phyloP scores from a whole-genome alignment of 2,797 vertebrate genomes.

The Galagoides demidoff region DNA sequence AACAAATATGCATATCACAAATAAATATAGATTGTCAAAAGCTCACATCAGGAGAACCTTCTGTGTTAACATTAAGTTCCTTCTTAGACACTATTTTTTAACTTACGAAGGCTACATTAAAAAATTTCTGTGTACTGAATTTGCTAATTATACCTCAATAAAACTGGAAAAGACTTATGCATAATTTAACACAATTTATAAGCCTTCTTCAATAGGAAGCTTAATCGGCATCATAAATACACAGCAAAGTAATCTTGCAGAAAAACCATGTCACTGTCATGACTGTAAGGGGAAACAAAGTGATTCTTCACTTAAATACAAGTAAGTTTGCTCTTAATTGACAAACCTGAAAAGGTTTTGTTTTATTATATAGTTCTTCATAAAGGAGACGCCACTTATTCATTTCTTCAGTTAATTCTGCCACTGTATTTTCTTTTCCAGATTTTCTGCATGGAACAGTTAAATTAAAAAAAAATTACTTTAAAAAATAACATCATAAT shows the following conservation, averaged over 20 bases:
- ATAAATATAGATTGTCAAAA: slow-evolving; percentile 10
- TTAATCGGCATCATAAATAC: neutral
- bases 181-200: neutral
- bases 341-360: slow-evolving; percentile 92
- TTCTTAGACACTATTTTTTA: slow-evolving; percentile 30
- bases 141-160: neutral
- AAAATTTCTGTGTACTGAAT: neutral
- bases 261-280: neutral
- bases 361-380: slow-evolving; percentile 90
- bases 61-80: slow-evolving; percentile 6
- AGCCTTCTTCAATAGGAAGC: neutral
- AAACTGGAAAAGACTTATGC: neutral
- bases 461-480: neutral
- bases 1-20: neutral
- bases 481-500: neutral
- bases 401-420: slow-evolving; percentile 81
- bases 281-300: neutral
- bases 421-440: slow-evolving; percentile 56
- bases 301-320: neutral
- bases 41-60: neutral
- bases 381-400: slow-evolving; percentile 89
- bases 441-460: slow-evolving; percentile 80
- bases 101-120: neutral
- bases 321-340: neutral
- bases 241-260: neutral